A percentile compares a stretch with the other conserved stretches of the same genome.
phyloP scores from a whole-genome alignment of 2,888 invertebrate species.

The Ennomos fuscantarius region DNA sequence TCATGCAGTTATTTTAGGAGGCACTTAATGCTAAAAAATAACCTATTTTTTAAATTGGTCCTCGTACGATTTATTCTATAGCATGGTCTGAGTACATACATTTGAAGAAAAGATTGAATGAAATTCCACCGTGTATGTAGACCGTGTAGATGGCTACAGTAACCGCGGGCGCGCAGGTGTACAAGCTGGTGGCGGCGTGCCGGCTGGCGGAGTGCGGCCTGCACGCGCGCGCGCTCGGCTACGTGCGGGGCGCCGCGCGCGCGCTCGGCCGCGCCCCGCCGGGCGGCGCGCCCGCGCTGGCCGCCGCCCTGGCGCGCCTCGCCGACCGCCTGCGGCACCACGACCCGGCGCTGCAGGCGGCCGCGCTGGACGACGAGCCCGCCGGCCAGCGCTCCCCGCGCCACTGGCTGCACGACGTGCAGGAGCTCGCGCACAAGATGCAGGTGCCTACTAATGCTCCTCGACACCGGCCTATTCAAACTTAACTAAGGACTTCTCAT shows the following conservation, averaged over 20 bases:
- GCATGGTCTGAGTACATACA: too few species aligned
- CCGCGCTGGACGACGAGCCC: constrained; percentile 45
- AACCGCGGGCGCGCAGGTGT: constrained; percentile 89
- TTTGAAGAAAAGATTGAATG: too few species aligned
- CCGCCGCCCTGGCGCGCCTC: constrained; percentile 80
- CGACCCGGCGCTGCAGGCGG: constrained; percentile 81
- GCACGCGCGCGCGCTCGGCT: constrained; percentile 91
- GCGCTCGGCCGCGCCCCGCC: constrained; percentile 86
- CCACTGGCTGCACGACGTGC: constrained; percentile 65
- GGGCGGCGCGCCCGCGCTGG: constrained; percentile 63
- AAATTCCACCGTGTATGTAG: too few species aligned
- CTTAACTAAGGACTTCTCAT: too few species aligned
- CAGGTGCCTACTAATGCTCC: constrained; percentile 34
- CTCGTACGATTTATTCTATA: too few species aligned
- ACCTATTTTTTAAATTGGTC: too few species aligned
- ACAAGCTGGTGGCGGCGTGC: constrained; percentile 93
- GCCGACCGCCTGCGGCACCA: constrained; percentile 87
- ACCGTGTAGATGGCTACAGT: too few species aligned
- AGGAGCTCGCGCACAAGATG: constrained; percentile 49
- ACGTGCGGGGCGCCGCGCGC: constrained; percentile 91
- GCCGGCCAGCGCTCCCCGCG: constrained; percentile 61
- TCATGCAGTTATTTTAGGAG: too few species aligned
- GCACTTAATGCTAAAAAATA: too few species aligned
- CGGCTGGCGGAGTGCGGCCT: constrained; percentile 90
- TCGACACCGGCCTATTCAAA: too few species aligned